Evolutionary conservation across 2,888 invertebrate species (phyloP).

Genomic region (Anaspis maculata): DNA sequence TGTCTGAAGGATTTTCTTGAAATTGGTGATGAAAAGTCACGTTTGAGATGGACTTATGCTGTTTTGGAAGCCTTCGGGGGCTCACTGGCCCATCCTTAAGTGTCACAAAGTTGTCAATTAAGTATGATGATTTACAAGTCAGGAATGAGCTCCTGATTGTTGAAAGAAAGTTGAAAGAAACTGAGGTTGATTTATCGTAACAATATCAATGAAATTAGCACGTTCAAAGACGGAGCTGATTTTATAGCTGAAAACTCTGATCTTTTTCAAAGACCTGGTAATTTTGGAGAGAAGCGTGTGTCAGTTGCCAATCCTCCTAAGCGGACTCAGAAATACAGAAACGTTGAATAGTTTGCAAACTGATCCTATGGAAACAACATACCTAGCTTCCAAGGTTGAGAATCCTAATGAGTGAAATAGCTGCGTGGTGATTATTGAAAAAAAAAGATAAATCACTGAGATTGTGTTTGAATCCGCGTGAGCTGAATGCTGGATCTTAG

Average conservation of each 20-base stretch:
- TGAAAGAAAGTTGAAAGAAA: no score
- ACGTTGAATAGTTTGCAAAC: background rate
- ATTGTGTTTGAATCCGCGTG: background rate
- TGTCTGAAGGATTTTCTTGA: no score
- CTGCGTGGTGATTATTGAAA: background rate
- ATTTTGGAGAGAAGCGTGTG: background rate
- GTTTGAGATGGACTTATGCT: no score
- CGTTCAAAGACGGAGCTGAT: no score
- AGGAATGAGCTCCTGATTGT: no score
- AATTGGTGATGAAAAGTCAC: no score
- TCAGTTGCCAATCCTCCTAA: background rate
- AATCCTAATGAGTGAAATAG: background rate
- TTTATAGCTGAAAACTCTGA: background rate
- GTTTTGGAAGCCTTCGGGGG: no score
- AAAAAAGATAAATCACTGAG: background rate
- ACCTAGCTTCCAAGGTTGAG: background rate
- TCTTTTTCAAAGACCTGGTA: background rate
- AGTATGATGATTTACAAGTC: no score
- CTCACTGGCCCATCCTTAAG: no score
- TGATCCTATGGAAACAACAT: background rate
- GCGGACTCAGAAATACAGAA: background rate
- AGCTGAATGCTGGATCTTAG: background rate
- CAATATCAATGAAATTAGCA: no score
- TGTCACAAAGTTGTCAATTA: no score
- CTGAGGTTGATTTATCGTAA: no score